Evolutionary conservation across 1,140 invertebrate genomes (phyloP).

Genomic region (Euwallacea fornicatus): DNA sequence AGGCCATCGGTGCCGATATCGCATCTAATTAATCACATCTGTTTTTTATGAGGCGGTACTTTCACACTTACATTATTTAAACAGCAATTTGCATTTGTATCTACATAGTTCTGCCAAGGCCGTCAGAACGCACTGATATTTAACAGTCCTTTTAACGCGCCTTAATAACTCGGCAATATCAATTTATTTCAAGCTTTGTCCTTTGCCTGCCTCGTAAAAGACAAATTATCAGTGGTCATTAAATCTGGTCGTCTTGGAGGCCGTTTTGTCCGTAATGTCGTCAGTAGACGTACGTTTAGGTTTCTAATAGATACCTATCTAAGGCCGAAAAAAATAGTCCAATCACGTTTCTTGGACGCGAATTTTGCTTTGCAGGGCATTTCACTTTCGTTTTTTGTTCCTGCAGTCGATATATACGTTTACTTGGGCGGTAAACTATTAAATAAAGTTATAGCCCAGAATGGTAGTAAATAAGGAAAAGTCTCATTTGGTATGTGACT

Average conservation of each 20-base stretch:
- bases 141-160: not conserved
- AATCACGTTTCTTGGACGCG: slow-evolving; percentile 17
- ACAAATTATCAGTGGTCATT: not conserved
- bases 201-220: not conserved
- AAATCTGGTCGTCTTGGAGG: not conserved
- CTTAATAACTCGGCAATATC: slow-evolving; percentile 1
- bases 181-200: not conserved
- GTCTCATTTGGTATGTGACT: too few relatives aligned
- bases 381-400: slow-evolving; percentile 15
- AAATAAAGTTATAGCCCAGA: too few relatives aligned
- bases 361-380: slow-evolving; percentile 1
- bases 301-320: slow-evolving; percentile 10
- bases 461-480: too few relatives aligned
- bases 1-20: slow-evolving; percentile 34
- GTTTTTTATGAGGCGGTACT: too few relatives aligned
- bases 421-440: too few relatives aligned
- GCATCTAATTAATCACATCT: slow-evolving; percentile 14
- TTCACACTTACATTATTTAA: too few relatives aligned
- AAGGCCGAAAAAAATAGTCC: slow-evolving; percentile 6
- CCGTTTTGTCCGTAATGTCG: too few relatives aligned
- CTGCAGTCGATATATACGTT: too few relatives aligned
- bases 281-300: not conserved
- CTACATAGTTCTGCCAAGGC: not conserved
- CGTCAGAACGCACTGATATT: not conserved
- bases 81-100: not conserved